Percentiles rank a stretch among this genome's conserved stretches.
Evolutionary conservation across 2,888 invertebrate genomes (phyloP).

Genomic region (Elysia crispata): DNA sequence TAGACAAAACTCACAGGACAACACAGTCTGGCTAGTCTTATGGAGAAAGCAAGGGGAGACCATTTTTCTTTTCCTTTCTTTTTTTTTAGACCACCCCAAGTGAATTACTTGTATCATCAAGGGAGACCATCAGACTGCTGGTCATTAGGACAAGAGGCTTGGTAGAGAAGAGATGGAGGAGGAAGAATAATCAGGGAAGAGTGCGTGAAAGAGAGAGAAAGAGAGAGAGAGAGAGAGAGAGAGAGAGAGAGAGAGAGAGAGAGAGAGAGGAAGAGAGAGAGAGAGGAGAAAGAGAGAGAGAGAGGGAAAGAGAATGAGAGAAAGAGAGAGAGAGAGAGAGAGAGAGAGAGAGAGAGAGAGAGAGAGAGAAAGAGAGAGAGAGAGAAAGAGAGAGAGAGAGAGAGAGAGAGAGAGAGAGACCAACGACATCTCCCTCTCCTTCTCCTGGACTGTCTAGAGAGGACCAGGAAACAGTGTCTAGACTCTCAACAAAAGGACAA

Average conservation of each 20-base stretch:
- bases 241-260: neutral
- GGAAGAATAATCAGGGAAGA: neutral
- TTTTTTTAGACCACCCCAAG: too few relatives aligned
- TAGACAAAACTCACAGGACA: too few relatives aligned
- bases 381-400: constrained; percentile 36
- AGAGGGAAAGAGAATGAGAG: constrained; percentile 15
- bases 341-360: neutral
- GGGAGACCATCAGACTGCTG: too few relatives aligned
- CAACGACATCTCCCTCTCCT: neutral
- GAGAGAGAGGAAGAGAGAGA: neutral
- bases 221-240: neutral
- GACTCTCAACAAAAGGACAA: too few relatives aligned
- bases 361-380: constrained; percentile 36
- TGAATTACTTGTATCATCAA: too few relatives aligned
- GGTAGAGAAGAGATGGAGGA: too few relatives aligned
- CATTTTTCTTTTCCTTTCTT: too few relatives aligned
- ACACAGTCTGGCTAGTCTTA: too few relatives aligned
- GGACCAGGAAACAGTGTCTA: too few relatives aligned
- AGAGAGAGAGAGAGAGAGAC: constrained; percentile 4
- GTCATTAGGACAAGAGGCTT: too few relatives aligned
- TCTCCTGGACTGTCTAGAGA: too few relatives aligned
- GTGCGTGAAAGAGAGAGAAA: neutral
- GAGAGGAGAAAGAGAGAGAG: neutral
- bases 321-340: constrained; percentile 13
- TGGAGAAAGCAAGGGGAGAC: too few relatives aligned